These are phyloP conservation scores for Melinopterus prodromus DNA, from an alignment of 2,888 invertebrate genomes.

Conservation along the genomic window DNA sequence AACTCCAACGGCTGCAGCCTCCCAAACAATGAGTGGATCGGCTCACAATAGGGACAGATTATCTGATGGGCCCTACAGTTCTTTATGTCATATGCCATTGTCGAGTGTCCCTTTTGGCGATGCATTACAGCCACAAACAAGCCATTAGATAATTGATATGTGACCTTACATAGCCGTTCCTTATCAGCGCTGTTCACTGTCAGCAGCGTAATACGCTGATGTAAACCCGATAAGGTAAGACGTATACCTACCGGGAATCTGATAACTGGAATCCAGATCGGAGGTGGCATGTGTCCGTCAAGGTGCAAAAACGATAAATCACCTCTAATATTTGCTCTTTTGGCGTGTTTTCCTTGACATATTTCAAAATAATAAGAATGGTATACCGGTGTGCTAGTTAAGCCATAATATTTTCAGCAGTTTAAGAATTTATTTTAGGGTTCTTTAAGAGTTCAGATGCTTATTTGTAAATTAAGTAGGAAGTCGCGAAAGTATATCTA, in stretches of 20 bases:
- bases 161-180: slow-evolving; percentile 9
- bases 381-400: too few relatives aligned
- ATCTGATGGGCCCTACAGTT: slow-evolving; percentile 37
- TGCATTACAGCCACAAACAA: slow-evolving; percentile 46
- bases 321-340: neutral
- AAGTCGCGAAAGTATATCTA: too few relatives aligned
- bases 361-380: too few relatives aligned
- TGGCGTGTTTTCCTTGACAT: neutral
- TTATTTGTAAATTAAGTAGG: too few relatives aligned
- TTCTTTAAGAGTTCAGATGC: too few relatives aligned
- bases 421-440: too few relatives aligned
- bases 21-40: slow-evolving; percentile 38
- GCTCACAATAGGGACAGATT: slow-evolving; percentile 40
- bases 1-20: slow-evolving; percentile 32
- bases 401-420: too few relatives aligned
- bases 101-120: slow-evolving; percentile 35
- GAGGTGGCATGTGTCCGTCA: neutral
- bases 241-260: neutral
- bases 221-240: neutral
- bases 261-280: neutral
- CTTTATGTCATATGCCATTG: slow-evolving; percentile 31
- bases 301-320: neutral
- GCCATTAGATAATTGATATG: slow-evolving; percentile 51
- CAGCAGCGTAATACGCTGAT: neutral
- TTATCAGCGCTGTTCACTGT: neutral